A percentile compares a stretch with the other conserved stretches of the same genome.
These are phyloP conservation scores for Platorchestia sp. DNA, from an alignment of 1,140 invertebrate species.

Conservation along the genomic window DNA sequence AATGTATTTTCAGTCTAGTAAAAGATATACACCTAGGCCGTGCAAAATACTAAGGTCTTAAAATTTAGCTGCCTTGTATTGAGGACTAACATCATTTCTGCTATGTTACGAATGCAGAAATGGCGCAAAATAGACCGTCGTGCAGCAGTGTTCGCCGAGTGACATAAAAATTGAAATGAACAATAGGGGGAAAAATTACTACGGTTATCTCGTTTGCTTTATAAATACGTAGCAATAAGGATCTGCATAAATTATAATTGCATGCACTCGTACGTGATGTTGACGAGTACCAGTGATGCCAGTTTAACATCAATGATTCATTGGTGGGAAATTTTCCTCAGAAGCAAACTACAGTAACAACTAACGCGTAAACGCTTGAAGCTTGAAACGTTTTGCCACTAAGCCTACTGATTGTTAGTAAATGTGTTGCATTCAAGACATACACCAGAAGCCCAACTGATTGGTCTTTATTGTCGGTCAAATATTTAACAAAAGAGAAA, in stretches of 20 bases:
- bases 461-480: slow-evolving; percentile 46
- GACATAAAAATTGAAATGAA: too few relatives aligned
- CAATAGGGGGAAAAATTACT: too few relatives aligned
- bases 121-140: too few relatives aligned
- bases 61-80: too few relatives aligned
- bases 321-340: neutral
- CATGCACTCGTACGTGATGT: neutral
- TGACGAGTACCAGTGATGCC: neutral
- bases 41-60: too few relatives aligned
- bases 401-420: neutral
- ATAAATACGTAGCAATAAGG: neutral
- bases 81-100: too few relatives aligned
- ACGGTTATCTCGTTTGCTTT: too few relatives aligned
- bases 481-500: slow-evolving; percentile 6
- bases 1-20: too few relatives aligned
- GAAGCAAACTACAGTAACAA: neutral
- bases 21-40: too few relatives aligned
- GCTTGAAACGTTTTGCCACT: neutral
- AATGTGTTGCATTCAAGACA: neutral
- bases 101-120: too few relatives aligned
- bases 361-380: neutral
- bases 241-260: neutral
- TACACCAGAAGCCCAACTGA: slow-evolving; percentile 12
- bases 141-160: too few relatives aligned
- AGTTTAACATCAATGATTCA: neutral